Evolutionary conservation across 2,888 invertebrate species (phyloP), one percentile per base, ranked within the genome.

Genomic region (Lathronympha strigana): DNA sequence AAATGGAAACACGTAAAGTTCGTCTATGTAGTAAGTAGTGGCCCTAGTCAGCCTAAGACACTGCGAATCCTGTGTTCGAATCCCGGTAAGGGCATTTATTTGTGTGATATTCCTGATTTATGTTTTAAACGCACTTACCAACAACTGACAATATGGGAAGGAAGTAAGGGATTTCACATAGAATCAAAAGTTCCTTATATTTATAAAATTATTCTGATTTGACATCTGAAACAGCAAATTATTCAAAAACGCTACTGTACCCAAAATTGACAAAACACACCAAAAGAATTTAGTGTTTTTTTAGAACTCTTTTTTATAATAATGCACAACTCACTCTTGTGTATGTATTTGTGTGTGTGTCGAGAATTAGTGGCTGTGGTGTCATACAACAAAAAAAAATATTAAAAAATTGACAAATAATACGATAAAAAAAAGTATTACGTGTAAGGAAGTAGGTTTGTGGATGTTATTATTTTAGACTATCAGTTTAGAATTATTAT

Each of bases 361-460:
- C 78, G 77, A 79, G 73, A 72, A 72, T 78, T 81, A 79, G 81
- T 88, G 91, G 91, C 90, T 82, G 79, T 86, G 84, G 90, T 90
- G 90, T 88, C 90, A 90, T 90, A 87, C 79, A 79, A 78, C 75
- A 83, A 85, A 77, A 86, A 86, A 86, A 83, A 84, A 87, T 82
- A 79, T 72, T 73, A 83, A 89, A 90, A 90, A 88, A 79, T 83
- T 83, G 90, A 90, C 90, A 90, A 88, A 89, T 90, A 90, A 89
- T 87, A 84, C 81, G 78, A 83, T 86, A 83, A 86, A 88, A 64
- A 89, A 90, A 89, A 89, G 84, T 87, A 86, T 87, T 90, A 86
- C 84, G 76, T 81, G 74, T 90, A 90, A 88, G 90, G 81, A 84
- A 82, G 49, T 70, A 68, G 17, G 73, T 76, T 72, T 61, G 62